Percentiles rank a stretch among this genome's conserved stretches.
These are phyloP conservation scores for Proctacanthus coquilletti DNA, from an alignment of 1,140 invertebrate species.

Conservation along the genomic window DNA sequence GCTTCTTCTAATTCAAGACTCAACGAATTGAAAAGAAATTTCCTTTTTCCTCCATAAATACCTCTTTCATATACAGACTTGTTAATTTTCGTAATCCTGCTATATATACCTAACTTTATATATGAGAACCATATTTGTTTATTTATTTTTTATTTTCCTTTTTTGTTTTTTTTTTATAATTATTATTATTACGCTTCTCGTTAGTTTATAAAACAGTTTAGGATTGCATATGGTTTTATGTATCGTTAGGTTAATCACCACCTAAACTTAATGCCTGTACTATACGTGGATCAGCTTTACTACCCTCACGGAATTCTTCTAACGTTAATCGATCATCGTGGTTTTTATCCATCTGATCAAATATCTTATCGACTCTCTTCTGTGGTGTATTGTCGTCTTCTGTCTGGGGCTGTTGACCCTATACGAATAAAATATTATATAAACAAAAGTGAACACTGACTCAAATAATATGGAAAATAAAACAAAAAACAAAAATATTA, in stretches of 20 bases:
- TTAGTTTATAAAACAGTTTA: neutral
- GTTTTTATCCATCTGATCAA: constrained; percentile 98
- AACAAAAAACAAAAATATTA: too few relatives aligned
- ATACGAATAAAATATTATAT: too few relatives aligned
- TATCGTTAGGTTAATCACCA: constrained; percentile 39
- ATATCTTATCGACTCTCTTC: constrained; percentile 92
- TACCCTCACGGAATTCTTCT: constrained; percentile 96
- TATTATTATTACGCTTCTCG: constrained; percentile 1
- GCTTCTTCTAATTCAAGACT: too few relatives aligned
- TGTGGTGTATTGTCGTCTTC: constrained; percentile 92
- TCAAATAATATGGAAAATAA: too few relatives aligned
- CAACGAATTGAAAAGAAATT: too few relatives aligned
- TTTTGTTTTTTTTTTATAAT: constrained; percentile 10
- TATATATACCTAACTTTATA: neutral
- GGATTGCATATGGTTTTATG: neutral
- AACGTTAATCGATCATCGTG: constrained; percentile 92
- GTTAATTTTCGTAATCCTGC: too few relatives aligned
- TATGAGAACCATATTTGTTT: constrained; percentile 2
- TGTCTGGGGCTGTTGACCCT: constrained; percentile 78
- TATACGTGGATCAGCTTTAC: constrained; percentile 95
- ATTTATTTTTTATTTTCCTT: constrained; percentile 10
- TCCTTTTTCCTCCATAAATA: too few relatives aligned
- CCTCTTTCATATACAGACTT: too few relatives aligned
- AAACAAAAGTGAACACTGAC: too few relatives aligned
- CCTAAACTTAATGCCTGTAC: constrained; percentile 83